Evolutionary conservation across 2,888 invertebrate genomes (phyloP).

Genomic region (Lochmaea capreae): DNA sequence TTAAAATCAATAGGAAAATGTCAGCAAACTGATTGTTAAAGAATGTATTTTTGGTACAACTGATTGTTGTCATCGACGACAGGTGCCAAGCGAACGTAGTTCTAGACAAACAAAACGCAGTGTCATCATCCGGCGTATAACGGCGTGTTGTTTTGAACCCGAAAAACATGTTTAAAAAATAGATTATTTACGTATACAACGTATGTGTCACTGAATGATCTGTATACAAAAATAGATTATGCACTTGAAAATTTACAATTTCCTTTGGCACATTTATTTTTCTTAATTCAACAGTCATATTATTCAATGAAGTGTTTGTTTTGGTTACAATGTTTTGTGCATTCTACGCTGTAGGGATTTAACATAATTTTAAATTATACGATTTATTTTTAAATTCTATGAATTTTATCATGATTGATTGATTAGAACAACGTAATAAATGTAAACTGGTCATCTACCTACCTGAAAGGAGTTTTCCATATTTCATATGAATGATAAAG

Average conservation of each 20-base stretch:
- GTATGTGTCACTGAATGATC: neutral
- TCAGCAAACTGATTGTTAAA: neutral
- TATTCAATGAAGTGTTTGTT: no score
- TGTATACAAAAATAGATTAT: neutral
- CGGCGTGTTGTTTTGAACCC: slow-evolving; percentile 13
- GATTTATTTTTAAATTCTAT: no score
- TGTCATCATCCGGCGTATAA: slow-evolving; percentile 32
- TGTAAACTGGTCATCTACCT: slow-evolving; percentile 1
- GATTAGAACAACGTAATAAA: neutral
- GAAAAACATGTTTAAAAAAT: neutral
- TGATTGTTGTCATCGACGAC: slow-evolving; percentile 2
- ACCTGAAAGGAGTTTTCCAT: neutral
- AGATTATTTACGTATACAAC: neutral
- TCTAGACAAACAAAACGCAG: slow-evolving; percentile 27
- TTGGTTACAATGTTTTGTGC: no score
- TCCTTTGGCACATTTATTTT: neutral
- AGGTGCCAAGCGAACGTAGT: neutral
- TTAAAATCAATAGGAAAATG: neutral
- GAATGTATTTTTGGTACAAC: neutral
- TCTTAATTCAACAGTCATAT: neutral
- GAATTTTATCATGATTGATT: no score
- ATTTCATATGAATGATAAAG: neutral
- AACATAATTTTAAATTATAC: no score
- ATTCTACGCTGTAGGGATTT: no score
- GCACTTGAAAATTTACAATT: neutral